Conservation (phyloP, 1,140 invertebrate species). For the Ostrea edulis region DNA sequence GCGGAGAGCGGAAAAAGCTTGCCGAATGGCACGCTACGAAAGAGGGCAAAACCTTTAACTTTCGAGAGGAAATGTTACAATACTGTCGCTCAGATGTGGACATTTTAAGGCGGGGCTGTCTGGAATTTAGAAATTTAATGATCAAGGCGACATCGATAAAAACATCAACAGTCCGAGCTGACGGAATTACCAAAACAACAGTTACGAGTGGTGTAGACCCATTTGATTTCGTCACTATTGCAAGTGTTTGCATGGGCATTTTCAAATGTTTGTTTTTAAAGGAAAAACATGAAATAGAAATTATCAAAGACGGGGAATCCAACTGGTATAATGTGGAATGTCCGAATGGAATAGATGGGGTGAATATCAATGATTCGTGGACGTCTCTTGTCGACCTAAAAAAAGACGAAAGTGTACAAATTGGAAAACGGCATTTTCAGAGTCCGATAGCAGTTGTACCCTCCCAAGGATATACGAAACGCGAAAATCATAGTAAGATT, state of each 20-base stretch:
- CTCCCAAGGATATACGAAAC: slow-evolving; percentile 40
- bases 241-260: slow-evolving; percentile 44
- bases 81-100: slow-evolving; percentile 54
- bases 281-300: slow-evolving; percentile 37
- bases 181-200: slow-evolving; percentile 37
- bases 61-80: slow-evolving; percentile 43
- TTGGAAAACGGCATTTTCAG: slow-evolving; percentile 18
- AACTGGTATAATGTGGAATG: slow-evolving; percentile 4
- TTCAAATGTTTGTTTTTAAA: slow-evolving; percentile 33
- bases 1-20: slow-evolving; percentile 47
- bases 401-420: slow-evolving; percentile 18
- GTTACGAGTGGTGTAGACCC: slow-evolving; percentile 41
- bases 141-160: slow-evolving; percentile 36
- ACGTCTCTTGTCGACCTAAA: not conserved
- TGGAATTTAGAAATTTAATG: slow-evolving; percentile 52
- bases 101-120: slow-evolving; percentile 39
- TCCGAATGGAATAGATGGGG: not conserved
- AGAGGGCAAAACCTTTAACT: slow-evolving; percentile 46
- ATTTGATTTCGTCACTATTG: slow-evolving; percentile 52
- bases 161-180: not conserved
- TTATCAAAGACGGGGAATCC: not conserved
- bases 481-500: slow-evolving; percentile 49
- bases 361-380: slow-evolving; percentile 1
- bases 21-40: slow-evolving; percentile 49
- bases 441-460: slow-evolving; percentile 48